Evolutionary conservation across 2,797 vertebrate species (phyloP).

Genomic region (Cyprinella venusta): DNA sequence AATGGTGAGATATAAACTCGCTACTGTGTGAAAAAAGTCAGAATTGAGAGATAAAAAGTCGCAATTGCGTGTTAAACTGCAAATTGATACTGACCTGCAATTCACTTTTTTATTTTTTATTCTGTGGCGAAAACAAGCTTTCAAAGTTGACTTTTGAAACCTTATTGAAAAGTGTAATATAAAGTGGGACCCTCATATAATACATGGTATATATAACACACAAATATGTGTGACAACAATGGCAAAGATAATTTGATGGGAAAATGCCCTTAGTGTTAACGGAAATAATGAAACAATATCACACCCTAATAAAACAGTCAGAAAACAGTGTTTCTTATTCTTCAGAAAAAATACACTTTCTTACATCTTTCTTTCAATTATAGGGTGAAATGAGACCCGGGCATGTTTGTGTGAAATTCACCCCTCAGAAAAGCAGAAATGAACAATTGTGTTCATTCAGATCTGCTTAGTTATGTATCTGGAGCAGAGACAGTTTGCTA

Average conservation of each 20-base stretch:
- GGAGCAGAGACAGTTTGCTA: constrained; percentile 33
- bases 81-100: no score
- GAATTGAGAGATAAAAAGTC: no score
- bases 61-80: no score
- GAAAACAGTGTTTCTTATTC: neutral
- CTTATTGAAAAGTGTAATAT: no score
- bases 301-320: neutral
- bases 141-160: no score
- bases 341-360: neutral
- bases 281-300: neutral
- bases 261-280: neutral
- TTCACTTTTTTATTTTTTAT: no score
- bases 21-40: no score
- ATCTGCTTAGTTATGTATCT: constrained; percentile 41
- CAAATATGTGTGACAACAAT: no score
- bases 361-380: neutral
- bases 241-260: neutral
- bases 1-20: no score
- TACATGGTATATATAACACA: no score
- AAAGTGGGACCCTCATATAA: no score
- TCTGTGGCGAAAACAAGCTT: no score
- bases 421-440: neutral
- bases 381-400: neutral
- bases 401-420: neutral
- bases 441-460: constrained; percentile 15